A percentile compares a stretch with the other conserved stretches of the same genome.
Evolutionary conservation across 2,113 vertebrate species (phyloP).

Genomic region (Oostethus manadensis): DNA sequence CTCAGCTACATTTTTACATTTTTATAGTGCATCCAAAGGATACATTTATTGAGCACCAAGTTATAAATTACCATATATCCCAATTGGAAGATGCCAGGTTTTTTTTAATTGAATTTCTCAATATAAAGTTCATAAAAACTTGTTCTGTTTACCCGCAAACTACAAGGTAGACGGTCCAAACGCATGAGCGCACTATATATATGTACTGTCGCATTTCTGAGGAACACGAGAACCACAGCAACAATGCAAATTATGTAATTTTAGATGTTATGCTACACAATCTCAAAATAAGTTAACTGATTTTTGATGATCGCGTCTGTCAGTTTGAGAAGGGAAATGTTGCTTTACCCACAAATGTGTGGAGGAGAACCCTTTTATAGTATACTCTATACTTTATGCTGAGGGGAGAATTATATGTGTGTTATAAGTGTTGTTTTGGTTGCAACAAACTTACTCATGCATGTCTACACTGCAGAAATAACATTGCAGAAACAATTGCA

Average conservation of each 20-base stretch:
- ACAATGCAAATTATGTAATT: conserved; percentile 7
- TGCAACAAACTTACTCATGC: too few species aligned
- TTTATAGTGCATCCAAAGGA: conserved; percentile 3
- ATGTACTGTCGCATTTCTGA: conserved; percentile 6
- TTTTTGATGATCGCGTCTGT: too few species aligned
- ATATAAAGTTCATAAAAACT: conserved; percentile 32
- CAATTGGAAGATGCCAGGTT: conserved; percentile 30
- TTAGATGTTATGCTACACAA: conserved; percentile 6
- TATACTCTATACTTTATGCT: too few species aligned
- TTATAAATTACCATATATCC: conserved; percentile 13
- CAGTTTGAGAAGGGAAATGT: too few species aligned
- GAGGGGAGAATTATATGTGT: too few species aligned
- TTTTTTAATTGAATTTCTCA: conserved; percentile 25
- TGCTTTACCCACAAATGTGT: too few species aligned
- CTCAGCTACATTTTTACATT: conserved; percentile 5
- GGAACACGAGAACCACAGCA: conserved; percentile 1
- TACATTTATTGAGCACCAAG: conserved; percentile 10
- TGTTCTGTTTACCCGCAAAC: conserved; percentile 24
- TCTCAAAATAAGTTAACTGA: conserved; percentile 1
- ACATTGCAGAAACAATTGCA: too few species aligned
- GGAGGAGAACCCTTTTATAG: too few species aligned
- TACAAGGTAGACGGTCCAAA: conserved; percentile 23
- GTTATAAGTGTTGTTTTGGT: too few species aligned
- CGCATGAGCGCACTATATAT: neutral
- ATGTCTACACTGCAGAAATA: too few species aligned